These are phyloP conservation scores for Gephyroberyx darwinii DNA, from an alignment of 2,797 vertebrate genomes.

Conservation along the genomic window DNA sequence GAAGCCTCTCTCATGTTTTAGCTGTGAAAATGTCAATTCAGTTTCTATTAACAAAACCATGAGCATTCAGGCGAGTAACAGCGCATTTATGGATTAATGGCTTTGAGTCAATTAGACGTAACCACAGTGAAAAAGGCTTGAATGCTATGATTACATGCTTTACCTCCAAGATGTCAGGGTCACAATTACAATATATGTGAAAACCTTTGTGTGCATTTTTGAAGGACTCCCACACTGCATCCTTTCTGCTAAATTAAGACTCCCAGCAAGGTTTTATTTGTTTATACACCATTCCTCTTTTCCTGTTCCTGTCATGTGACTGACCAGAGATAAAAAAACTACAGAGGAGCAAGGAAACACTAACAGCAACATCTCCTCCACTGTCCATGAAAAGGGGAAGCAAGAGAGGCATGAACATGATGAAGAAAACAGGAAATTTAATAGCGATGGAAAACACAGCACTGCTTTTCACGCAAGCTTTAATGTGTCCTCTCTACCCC, in stretches of 20 bases:
- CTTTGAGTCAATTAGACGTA: not conserved
- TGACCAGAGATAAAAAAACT: conserved; percentile 66
- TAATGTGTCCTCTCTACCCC: conserved; percentile 39
- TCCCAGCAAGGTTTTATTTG: conserved; percentile 61
- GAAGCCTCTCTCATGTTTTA: too few relatives aligned
- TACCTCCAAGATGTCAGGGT: not conserved
- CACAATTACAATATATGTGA: conserved; percentile 19
- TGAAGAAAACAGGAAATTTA: conserved; percentile 83
- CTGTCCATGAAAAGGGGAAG: conserved; percentile 76
- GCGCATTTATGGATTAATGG: too few relatives aligned
- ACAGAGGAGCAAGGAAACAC: conserved; percentile 63
- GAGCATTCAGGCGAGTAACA: not conserved
- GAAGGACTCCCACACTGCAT: conserved; percentile 38
- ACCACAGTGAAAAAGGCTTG: not conserved
- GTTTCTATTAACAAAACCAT: not conserved
- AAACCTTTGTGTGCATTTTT: conserved; percentile 31
- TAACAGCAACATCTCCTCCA: conserved; percentile 59
- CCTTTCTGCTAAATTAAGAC: conserved; percentile 42
- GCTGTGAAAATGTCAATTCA: not conserved
- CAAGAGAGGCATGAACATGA: conserved; percentile 61
- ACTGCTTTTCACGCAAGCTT: conserved; percentile 47
- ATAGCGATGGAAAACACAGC: conserved; percentile 54
- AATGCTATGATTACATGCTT: not conserved
- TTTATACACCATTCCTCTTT: conserved; percentile 64
- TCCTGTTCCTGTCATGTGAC: conserved; percentile 74